Conservation (phyloP, 1,140 invertebrate species). For the Sitobion miscanthi region DNA sequence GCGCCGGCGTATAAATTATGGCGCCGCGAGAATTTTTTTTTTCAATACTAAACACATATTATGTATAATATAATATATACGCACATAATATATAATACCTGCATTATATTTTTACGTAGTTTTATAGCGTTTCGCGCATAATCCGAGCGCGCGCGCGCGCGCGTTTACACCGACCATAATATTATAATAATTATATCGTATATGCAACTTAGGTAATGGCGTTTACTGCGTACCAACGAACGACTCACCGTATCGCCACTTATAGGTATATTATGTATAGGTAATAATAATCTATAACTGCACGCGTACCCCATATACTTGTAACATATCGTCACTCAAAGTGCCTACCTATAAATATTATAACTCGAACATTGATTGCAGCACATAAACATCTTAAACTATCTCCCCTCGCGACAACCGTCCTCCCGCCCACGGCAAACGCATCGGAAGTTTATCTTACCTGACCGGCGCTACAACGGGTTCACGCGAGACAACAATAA, state of each 20-base stretch:
- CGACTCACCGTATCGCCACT: background rate
- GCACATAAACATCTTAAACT: background rate
- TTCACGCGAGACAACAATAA: background rate
- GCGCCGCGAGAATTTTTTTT: background rate
- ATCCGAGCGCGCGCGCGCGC: background rate
- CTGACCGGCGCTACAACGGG: background rate
- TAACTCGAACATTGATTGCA: background rate
- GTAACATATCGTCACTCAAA: background rate
- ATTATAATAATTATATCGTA: slow-evolving; percentile 18
- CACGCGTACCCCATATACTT: background rate
- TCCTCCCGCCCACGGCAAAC: background rate
- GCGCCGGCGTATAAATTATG: background rate
- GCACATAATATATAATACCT: background rate
- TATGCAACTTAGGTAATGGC: background rate
- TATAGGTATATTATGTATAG: background rate
- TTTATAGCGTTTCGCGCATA: slow-evolving; percentile 7
- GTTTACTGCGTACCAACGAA: background rate
- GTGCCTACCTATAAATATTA: background rate
- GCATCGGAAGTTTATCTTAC: background rate
- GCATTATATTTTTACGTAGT: background rate
- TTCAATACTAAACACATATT: background rate
- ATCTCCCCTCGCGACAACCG: background rate
- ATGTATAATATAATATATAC: background rate
- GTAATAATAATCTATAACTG: background rate
- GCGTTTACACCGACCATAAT: background rate